Percentiles rank a stretch among this genome's conserved stretches.
Conservation (phyloP, 2,888 invertebrate species). For the Biston stratarius region DNA sequence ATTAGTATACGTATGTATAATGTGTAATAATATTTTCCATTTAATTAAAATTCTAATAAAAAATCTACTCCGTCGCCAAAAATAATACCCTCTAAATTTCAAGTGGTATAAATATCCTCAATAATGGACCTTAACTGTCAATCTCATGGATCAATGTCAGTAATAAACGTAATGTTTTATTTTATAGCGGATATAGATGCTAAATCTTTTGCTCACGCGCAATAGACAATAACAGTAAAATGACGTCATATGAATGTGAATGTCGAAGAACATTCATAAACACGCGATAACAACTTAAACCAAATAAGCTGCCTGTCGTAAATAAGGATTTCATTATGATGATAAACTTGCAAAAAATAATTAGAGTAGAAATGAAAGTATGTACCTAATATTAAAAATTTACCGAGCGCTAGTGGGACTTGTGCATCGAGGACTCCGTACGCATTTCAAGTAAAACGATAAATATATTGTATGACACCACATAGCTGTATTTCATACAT, state of each 20-base stretch:
- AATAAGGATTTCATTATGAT: neutral
- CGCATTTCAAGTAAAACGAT: too few species aligned
- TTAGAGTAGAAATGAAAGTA: too few species aligned
- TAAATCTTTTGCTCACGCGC: constrained; percentile 35
- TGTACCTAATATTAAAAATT: too few species aligned
- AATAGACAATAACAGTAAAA: constrained; percentile 15
- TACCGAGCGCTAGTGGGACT: too few species aligned
- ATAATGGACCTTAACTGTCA: constrained; percentile 34
- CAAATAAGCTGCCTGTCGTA: too few species aligned
- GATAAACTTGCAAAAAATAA: neutral
- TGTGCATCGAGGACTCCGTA: too few species aligned
- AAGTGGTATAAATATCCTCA: constrained; percentile 31
- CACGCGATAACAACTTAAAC: neutral
- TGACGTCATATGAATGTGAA: constrained; percentile 20
- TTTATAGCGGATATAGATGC: constrained; percentile 34
- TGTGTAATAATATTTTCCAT: neutral
- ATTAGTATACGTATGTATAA: neutral
- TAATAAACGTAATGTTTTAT: constrained; percentile 33
- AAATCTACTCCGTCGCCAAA: constrained; percentile 15
- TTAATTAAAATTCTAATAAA: constrained; percentile 2
- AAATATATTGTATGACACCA: too few species aligned
- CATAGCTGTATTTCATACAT: too few species aligned
- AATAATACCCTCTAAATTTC: constrained; percentile 20
- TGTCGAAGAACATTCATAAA: neutral
- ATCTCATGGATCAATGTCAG: constrained; percentile 34